Percentiles rank a stretch among this genome's conserved stretches.
Evolutionary conservation across 2,888 invertebrate species (phyloP).

Genomic region (Cyclophora punctaria): DNA sequence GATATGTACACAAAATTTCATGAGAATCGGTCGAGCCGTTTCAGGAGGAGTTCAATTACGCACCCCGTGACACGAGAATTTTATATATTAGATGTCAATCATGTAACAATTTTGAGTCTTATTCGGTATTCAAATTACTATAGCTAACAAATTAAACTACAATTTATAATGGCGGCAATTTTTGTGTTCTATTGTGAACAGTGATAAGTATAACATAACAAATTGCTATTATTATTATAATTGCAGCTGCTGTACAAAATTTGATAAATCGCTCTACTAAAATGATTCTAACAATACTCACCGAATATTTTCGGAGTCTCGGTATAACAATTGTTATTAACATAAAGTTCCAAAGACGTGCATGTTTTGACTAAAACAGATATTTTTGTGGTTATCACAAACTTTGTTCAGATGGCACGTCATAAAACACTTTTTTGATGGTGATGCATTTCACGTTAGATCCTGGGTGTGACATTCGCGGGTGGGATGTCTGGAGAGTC

Average conservation of each 20-base stretch:
- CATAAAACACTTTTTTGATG: slow-evolving; percentile 53
- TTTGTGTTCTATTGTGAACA: slow-evolving; percentile 17
- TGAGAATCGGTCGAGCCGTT: no score
- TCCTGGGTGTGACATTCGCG: slow-evolving; percentile 42
- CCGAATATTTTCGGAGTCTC: no score
- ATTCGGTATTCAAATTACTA: no score
- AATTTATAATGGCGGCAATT: slow-evolving; percentile 13
- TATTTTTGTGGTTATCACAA: slow-evolving; percentile 34
- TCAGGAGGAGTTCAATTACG: no score
- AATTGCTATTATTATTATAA: slow-evolving; percentile 23
- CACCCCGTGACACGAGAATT: no score
- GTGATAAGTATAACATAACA: slow-evolving; percentile 13
- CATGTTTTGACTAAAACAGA: slow-evolving; percentile 31
- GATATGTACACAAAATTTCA: no score
- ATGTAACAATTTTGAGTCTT: no score
- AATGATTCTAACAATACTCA: no score
- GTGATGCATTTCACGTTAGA: slow-evolving; percentile 58
- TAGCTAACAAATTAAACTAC: neutral
- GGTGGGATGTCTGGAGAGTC: slow-evolving; percentile 20
- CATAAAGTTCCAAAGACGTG: slow-evolving; percentile 36
- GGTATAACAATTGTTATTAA: slow-evolving; percentile 12
- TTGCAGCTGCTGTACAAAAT: slow-evolving; percentile 7
- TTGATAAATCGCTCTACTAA: neutral
- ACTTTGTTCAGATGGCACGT: slow-evolving; percentile 35
- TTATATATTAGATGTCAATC: no score